A percentile compares a stretch with the other conserved stretches of the same genome.
These are phyloP conservation scores for Microtus pennsylvanicus DNA, from an alignment of 2,113 vertebrate genomes.

Conservation along the genomic window DNA sequence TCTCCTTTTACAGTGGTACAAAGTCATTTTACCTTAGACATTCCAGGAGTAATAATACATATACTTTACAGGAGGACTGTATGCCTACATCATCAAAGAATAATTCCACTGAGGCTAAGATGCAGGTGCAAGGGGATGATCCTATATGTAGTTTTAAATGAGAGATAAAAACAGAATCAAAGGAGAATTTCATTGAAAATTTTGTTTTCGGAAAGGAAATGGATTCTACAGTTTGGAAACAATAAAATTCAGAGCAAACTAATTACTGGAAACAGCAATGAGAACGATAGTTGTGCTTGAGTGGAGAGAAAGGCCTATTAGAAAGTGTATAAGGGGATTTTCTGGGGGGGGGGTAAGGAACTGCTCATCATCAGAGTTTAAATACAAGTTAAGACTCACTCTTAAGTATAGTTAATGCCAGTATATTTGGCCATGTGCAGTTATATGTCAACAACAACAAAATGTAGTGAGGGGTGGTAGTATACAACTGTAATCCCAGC, in stretches of 20 bases:
- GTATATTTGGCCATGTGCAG: neutral
- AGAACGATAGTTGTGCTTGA: neutral
- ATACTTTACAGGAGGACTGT: neutral
- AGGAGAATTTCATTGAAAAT: slow-evolving; percentile 67
- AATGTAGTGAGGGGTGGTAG: neutral
- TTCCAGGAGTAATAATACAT: slow-evolving; percentile 33
- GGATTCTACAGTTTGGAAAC: slow-evolving; percentile 60
- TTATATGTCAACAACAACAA: neutral
- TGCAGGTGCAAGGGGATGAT: neutral
- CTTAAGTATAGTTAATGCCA: slow-evolving; percentile 27
- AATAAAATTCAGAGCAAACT: slow-evolving; percentile 59
- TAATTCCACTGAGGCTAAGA: neutral
- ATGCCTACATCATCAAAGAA: slow-evolving; percentile 52
- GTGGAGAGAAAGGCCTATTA: neutral
- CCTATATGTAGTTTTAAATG: slow-evolving; percentile 52
- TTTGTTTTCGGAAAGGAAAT: slow-evolving; percentile 52
- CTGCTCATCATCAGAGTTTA: neutral
- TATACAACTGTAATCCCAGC: neutral
- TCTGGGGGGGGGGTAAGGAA: neutral
- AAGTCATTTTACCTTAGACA: neutral
- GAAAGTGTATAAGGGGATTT: slow-evolving; percentile 34
- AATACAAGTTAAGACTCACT: neutral
- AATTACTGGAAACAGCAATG: slow-evolving; percentile 44
- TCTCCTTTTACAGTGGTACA: neutral
- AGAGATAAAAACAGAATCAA: slow-evolving; percentile 40